Conservation (phyloP, 2,113 vertebrate genomes). For the Callionymus lyra region DNA sequence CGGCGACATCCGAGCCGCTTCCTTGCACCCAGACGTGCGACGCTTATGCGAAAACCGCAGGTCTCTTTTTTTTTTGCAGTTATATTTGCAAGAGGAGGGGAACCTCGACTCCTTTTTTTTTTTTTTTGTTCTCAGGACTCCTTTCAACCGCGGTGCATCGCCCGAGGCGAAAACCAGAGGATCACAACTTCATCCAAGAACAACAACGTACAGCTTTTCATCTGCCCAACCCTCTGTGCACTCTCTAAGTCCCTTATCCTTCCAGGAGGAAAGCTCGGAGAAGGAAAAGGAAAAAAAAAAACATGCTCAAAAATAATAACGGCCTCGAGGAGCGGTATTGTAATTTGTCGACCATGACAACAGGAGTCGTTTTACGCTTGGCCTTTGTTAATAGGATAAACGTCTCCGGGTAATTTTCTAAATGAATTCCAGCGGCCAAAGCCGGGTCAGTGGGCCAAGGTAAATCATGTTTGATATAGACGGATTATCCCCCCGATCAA, state of each 20-base stretch:
- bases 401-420: conserved; percentile 41
- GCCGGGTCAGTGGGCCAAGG: conserved; percentile 15
- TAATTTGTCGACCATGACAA: conserved; percentile 41
- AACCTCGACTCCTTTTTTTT: conserved; percentile 12
- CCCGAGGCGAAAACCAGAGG: conserved; percentile 6
- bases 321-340: conserved; percentile 20
- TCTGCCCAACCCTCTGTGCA: background rate
- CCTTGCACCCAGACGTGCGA: background rate
- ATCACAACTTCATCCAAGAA: conserved; percentile 14
- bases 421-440: conserved; percentile 49
- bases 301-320: conserved; percentile 7
- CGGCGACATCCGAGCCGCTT: background rate
- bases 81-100: conserved; percentile 14
- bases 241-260: background rate
- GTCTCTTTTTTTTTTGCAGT: conserved; percentile 10
- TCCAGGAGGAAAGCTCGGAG: too few relatives aligned
- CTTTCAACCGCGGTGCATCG: conserved; percentile 18
- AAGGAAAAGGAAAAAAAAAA: too few relatives aligned
- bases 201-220: conserved; percentile 2
- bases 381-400: conserved; percentile 51
- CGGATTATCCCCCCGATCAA: conserved; percentile 44
- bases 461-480: conserved; percentile 36
- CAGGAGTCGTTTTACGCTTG: conserved; percentile 24
- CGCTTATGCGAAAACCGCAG: too few relatives aligned
- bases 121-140: conserved; percentile 10